These are phyloP conservation scores for Caenorhabditis japonica DNA, from an alignment of 2,888 invertebrate species.

Conservation along the genomic window DNA sequence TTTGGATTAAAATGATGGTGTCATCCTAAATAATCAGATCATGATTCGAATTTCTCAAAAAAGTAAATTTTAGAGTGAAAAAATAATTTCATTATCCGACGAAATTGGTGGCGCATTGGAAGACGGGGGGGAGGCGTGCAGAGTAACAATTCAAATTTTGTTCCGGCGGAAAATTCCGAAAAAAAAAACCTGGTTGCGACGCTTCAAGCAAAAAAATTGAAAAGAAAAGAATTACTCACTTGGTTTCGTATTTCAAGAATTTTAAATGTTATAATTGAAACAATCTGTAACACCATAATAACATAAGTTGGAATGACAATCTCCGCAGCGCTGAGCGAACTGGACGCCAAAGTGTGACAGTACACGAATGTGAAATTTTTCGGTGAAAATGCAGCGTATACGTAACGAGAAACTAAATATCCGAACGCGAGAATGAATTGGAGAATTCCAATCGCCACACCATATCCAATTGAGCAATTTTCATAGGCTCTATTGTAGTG, in stretches of 20 bases:
- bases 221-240: too few relatives aligned
- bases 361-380: constrained; percentile 20
- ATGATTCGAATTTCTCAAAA: too few relatives aligned
- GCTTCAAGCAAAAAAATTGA: background rate
- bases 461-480: constrained; percentile 24
- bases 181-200: too few relatives aligned
- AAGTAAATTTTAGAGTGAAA: too few relatives aligned
- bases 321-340: constrained; percentile 16
- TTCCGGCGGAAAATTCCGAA: too few relatives aligned
- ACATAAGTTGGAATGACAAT: constrained; percentile 13
- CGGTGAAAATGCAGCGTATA: constrained; percentile 29
- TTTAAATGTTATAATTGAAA: constrained; percentile 15
- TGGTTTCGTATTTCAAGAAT: constrained; percentile 7
- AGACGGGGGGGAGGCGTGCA: too few relatives aligned
- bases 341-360: constrained; percentile 18
- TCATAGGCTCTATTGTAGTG: constrained; percentile 26
- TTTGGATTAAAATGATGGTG: too few relatives aligned
- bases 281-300: constrained; percentile 9
- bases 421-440: constrained; percentile 12
- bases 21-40: too few relatives aligned
- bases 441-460: constrained; percentile 5
- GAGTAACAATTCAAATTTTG: too few relatives aligned
- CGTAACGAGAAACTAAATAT: constrained; percentile 22
- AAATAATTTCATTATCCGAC: too few relatives aligned
- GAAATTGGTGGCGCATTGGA: too few relatives aligned